Conservation (phyloP, 2,797 vertebrate genomes). For the Myripristis murdjan region DNA sequence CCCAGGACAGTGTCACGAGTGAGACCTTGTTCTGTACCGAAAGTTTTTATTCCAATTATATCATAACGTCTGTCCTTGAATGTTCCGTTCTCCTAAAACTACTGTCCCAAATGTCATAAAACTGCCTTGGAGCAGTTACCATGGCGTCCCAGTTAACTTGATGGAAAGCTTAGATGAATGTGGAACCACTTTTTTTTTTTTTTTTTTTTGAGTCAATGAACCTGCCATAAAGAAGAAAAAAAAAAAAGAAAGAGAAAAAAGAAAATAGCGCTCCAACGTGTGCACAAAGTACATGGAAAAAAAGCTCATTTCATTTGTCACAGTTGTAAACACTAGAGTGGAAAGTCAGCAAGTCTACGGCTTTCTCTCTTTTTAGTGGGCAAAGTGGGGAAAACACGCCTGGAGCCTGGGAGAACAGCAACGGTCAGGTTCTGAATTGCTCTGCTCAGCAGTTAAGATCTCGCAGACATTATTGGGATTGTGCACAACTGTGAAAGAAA, state of each 20-base stretch:
- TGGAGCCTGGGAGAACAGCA: slow-evolving; percentile 45
- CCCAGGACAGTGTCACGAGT: slow-evolving; percentile 21
- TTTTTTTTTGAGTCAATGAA: slow-evolving; percentile 19
- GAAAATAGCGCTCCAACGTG: no score
- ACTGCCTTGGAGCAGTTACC: slow-evolving; percentile 29
- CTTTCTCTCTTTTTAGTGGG: slow-evolving; percentile 33
- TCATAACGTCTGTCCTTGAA: slow-evolving; percentile 46
- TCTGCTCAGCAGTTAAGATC: slow-evolving; percentile 66
- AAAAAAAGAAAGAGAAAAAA: no score
- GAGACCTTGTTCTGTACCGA: slow-evolving; percentile 32
- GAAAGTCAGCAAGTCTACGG: slow-evolving; percentile 53
- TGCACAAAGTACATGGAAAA: slow-evolving; percentile 20
- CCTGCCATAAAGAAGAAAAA: slow-evolving; percentile 36
- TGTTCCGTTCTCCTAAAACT: slow-evolving; percentile 7
- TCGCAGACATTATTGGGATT: slow-evolving; percentile 57
- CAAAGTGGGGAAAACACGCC: slow-evolving; percentile 40
- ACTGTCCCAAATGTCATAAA: slow-evolving; percentile 24
- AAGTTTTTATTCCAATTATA: slow-evolving; percentile 57
- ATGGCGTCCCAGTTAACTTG: slow-evolving; percentile 35
- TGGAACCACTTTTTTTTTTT: slow-evolving; percentile 23
- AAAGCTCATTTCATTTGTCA: slow-evolving; percentile 52
- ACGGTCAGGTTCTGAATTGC: slow-evolving; percentile 34
- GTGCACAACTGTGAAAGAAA: slow-evolving; percentile 68
- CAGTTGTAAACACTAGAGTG: slow-evolving; percentile 29
- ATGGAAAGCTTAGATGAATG: slow-evolving; percentile 29